Base-by-base conservation (phyloP, 2,797 vertebrate genomes). In the Monodelphis domestica region DNA sequence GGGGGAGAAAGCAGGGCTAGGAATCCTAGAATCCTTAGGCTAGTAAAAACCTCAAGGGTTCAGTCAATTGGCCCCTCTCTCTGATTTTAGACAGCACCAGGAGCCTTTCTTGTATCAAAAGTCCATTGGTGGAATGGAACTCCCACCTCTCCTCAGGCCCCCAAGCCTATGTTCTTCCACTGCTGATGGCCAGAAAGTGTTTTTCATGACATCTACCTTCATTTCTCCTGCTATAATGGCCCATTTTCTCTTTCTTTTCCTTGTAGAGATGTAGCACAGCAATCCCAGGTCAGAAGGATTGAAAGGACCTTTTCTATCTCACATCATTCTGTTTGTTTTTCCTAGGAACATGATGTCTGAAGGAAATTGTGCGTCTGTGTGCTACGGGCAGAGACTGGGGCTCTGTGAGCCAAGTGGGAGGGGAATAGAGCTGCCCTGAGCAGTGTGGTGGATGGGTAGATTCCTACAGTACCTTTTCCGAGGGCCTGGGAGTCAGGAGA, bases 311-410 rank as follows among this genome's bases (percentile, higher is more conserved):
- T 90, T 59, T 84, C 70, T 84, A 84, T 84, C 45, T 51, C 17
- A 52, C 9, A 30, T 87, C 54, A 92, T 93, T 93, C 54, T 95
- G 54, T 95, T 94, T 96, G 50, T 93, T 96, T 96, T 93, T 94
- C 87, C 53, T 87, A 89, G 78, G 94, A 87, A 84, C 56, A 94
- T 87, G 91, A 90, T 90, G 94, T 95, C 96, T 96, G 91, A 91
- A 94, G 94, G 91, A 92, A 90, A 95, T 94, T 96, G 95, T 95
- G 95, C 94, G 94, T 90, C 11, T 30, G 9, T 54, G 7, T 95
- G 33, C 55, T n/a, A 28, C 88, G 91, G 95, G 93, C 95, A 93
- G 56, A 94, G 54, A 45, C 52, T 53, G 33, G 59, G 2, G 1
- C 15, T 91, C 89, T 54, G 55, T 87, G 88, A 91, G 94, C 94